Evolutionary conservation across 2,113 vertebrate species (phyloP), one percentile per base, ranked within the genome.

Genomic region (Mobula hypostoma): DNA sequence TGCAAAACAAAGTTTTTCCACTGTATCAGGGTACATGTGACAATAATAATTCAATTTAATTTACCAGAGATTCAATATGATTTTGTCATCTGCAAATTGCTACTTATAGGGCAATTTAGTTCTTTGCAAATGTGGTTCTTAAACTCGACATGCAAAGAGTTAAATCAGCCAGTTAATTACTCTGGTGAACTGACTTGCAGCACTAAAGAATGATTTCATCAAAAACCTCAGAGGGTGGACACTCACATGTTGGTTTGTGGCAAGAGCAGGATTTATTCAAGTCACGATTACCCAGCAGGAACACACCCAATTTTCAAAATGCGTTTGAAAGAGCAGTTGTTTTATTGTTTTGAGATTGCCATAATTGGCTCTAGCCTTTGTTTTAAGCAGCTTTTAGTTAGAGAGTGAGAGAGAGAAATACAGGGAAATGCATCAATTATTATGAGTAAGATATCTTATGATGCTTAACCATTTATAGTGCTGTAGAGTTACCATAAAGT

Each of bases 231-330:
- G 94, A 94, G 94, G 87, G 74, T 94, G 93, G 11, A 77, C 72
- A 94, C 4, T 68, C 2, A 95, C 95, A 96, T 95, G 95, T 94
- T 95, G 32, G 2, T n/a, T 0, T 95, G 94, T 95, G 11, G 63
- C 76, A 0, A 17, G 95, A 94, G 95, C 90, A 24, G 90, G 61
- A 94, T 94, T 87, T 0, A 94, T 72, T 61, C 1, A 27, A 94
- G 94, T 0, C 0, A 95, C 82, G 29, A 85, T 78, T 94, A 48
- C 94, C 94, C 56, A 0, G 90, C 27, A 92, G 7, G 63, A 88
- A 94, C 94, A 36, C 5, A 94, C 0, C 0, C 95, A 95, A 94
- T 82, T 74, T 3, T 56, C 66, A 32, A n/a, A 61, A 32, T 8
- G 0, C 7, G 5, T 48, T 74, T 72, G 40, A 11, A 93, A 93